A percentile compares a stretch with the other conserved stretches of the same genome.
phyloP scores from a whole-genome alignment of 2,888 invertebrate genomes.

The Caprella mutica region DNA sequence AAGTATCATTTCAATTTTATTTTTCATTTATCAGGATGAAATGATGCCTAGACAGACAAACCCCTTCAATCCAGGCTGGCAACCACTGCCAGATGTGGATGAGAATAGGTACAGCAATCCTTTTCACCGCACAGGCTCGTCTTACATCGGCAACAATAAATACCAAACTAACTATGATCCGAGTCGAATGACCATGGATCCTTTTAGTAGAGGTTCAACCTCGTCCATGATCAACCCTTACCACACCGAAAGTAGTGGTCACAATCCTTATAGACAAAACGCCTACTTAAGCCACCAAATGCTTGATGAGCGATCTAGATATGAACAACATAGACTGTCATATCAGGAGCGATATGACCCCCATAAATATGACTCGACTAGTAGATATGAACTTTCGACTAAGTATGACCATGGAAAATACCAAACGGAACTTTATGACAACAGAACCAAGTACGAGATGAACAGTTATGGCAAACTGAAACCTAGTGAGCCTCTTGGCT shows the following conservation, averaged over 20 bases:
- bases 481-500: not conserved
- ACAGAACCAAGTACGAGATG: not conserved
- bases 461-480: slow-evolving; percentile 1
- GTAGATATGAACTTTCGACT: slow-evolving; percentile 4
- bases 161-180: slow-evolving; percentile 1
- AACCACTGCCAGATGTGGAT: slow-evolving; percentile 4
- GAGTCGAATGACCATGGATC: not conserved
- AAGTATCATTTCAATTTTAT: not conserved
- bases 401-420: slow-evolving; percentile 6
- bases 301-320: slow-evolving; percentile 2
- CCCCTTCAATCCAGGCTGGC: slow-evolving; percentile 7
- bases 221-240: not conserved
- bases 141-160: slow-evolving; percentile 3
- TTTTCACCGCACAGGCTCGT: not conserved
- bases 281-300: slow-evolving; percentile 7
- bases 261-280: slow-evolving; percentile 1
- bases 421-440: slow-evolving; percentile 8
- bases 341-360: slow-evolving; percentile 7
- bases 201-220: slow-evolving; percentile 1
- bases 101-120: slow-evolving; percentile 7
- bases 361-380: slow-evolving; percentile 6
- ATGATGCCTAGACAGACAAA: slow-evolving; percentile 2
- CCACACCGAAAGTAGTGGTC: not conserved
- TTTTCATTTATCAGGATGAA: not conserved
- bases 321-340: not conserved